Base-by-base conservation (phyloP, 2,888 invertebrate genomes). In the Eurytoma californica region DNA sequence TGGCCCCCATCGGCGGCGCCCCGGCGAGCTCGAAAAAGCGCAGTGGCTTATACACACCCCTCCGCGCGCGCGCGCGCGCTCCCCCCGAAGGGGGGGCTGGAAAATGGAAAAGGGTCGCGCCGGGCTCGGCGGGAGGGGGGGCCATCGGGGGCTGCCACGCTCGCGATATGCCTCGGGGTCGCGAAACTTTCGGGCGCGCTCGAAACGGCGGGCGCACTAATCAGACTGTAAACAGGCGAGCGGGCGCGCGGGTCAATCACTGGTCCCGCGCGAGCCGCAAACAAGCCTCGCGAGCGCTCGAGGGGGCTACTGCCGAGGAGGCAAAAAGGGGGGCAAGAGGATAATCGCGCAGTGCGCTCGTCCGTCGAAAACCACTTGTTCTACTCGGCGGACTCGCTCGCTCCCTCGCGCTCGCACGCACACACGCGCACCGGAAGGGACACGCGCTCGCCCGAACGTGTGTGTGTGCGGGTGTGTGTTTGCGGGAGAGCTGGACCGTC, bases 321-420 rank as follows among this genome's bases (percentile, higher is more conserved):
- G 18, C 30, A 24, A 9, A 20, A 24, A 13, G 63, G 20, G 66
- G 73, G 9, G 72, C 47, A n/a, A 47, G 30, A 30, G 30, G 18
- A 39, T 39, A 39, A 51, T 28, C 14, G 60, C 39, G 13, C 47
- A 39, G 72, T 49, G 55, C 68, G 63, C 57, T 69, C 61, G 61
- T 60, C 58, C 30, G 72, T 58, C 67, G 61, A 67, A 65, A 78
- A 73, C 78, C 78, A 78, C 78, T 78, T 78, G 78, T 78, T 78
- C 72, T 65, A 4, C 65, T 65, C 30, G 53, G 0, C 0, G 53
- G 39, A 9, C 39, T 39, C 7, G 7, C 16, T 57, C 53, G 0
- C 51, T 16, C 24, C 0, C n/a, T 28, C 12, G 28, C 16, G 14
- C 39, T 9, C 5, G 1, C 0, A 39, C 39, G 9, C 39, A 39